phyloP scores from a whole-genome alignment of 2,113 vertebrate species.

The Phalacrocorax pelagicus region DNA sequence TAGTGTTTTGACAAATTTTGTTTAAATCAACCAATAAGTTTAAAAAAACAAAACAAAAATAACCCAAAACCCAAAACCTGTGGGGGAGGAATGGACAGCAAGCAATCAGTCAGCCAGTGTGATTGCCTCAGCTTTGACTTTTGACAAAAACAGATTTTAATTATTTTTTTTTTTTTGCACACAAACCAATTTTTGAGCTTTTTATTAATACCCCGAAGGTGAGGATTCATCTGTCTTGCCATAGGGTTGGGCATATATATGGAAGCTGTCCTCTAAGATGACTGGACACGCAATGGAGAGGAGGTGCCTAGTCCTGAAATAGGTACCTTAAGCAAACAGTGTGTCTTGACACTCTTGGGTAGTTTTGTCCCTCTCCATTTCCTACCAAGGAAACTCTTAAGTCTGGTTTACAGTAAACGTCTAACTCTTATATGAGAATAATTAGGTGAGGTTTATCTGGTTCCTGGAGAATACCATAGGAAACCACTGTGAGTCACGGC shows the following conservation, averaged over 20 bases:
- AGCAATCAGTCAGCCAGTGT: background rate
- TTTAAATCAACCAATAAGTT: background rate
- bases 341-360: background rate
- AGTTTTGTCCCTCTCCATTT: background rate
- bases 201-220: background rate
- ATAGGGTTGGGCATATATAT: background rate
- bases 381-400: background rate
- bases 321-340: background rate
- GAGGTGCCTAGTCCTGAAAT: background rate
- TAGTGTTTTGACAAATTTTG: background rate
- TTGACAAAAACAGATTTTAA: fast-evolving
- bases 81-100: background rate
- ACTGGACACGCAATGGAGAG: background rate
- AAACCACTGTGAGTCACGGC: background rate
- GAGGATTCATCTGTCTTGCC: background rate
- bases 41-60: background rate
- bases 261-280: background rate
- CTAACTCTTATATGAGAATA: background rate
- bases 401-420: background rate
- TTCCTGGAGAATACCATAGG: background rate
- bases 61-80: fast-evolving
- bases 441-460: background rate
- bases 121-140: background rate
- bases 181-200: fast-evolving
- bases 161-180: background rate